phyloP scores from a whole-genome alignment of 2,797 vertebrate genomes.

The Dicrostonyx torquatus region DNA sequence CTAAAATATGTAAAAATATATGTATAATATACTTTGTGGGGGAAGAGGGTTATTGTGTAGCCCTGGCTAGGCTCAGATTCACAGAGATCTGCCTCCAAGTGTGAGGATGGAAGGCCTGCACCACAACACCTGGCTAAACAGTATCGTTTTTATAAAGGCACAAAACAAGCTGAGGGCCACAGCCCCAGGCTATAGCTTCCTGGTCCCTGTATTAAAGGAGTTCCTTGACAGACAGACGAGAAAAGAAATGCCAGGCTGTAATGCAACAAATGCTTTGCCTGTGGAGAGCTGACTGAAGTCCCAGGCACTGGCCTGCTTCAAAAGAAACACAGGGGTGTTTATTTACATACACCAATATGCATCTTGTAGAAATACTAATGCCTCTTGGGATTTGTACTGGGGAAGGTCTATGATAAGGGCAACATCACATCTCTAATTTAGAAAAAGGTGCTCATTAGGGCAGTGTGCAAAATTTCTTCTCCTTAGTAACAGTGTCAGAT shows the following conservation, averaged over 20 bases:
- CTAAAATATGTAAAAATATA: background rate
- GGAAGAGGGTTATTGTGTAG: background rate
- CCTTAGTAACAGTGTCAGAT: background rate
- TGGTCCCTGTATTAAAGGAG: background rate
- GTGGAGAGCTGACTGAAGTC: background rate
- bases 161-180: background rate
- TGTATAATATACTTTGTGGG: background rate
- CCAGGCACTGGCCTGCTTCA: background rate
- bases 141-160: background rate
- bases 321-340: background rate
- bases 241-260: background rate
- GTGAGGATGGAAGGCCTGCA: background rate
- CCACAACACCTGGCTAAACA: background rate
- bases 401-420: background rate
- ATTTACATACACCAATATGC: background rate
- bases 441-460: background rate
- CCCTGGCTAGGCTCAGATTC: background rate
- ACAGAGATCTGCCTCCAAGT: background rate
- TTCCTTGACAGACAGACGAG: background rate
- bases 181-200: background rate
- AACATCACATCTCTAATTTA: background rate
- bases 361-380: background rate
- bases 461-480: background rate
- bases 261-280: rapidly evolving
- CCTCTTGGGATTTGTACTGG: background rate